Percentiles rank a stretch among this genome's conserved stretches.
Conservation (phyloP, 2,113 vertebrate species). For the Hucho hucho region DNA sequence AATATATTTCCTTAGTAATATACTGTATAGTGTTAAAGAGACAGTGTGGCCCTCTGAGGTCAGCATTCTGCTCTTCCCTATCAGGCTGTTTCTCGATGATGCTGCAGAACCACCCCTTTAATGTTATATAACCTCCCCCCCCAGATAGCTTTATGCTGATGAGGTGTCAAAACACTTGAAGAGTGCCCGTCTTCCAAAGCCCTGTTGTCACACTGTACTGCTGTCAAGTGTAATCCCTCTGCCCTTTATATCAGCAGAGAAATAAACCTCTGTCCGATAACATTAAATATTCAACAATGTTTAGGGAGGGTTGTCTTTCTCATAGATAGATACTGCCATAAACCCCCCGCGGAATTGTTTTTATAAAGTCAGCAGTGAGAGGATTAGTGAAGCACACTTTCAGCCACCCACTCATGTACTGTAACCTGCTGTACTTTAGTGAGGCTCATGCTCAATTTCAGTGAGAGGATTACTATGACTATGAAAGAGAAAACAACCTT, state of each 20-base stretch:
- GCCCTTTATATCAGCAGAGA: conserved; percentile 42
- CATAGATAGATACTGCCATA: conserved; percentile 42
- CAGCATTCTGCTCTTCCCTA: conserved; percentile 22
- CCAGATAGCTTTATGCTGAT: conserved; percentile 59
- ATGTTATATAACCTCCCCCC: conserved; percentile 51
- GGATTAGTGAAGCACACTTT: conserved; percentile 38
- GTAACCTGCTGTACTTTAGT: no score
- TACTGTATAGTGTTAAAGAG: not conserved
- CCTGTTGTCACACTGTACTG: conserved; percentile 12
- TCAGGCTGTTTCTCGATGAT: conserved; percentile 42
- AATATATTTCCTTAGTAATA: not conserved
- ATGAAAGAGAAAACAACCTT: not conserved
- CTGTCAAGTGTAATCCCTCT: conserved; percentile 44
- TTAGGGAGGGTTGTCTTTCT: conserved; percentile 26
- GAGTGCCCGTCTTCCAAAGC: conserved; percentile 14
- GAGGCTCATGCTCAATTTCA: not conserved
- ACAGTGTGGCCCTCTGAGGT: not conserved
- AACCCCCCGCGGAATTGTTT: conserved; percentile 17
- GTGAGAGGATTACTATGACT: not conserved
- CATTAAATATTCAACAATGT: conserved; percentile 52
- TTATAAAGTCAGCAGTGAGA: conserved; percentile 31
- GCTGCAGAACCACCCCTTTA: not conserved
- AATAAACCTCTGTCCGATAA: conserved; percentile 28
- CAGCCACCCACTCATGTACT: not conserved
- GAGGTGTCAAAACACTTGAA: conserved; percentile 50